Conservation (phyloP, 2,113 vertebrate genomes). For the Oryzias celebensis region DNA sequence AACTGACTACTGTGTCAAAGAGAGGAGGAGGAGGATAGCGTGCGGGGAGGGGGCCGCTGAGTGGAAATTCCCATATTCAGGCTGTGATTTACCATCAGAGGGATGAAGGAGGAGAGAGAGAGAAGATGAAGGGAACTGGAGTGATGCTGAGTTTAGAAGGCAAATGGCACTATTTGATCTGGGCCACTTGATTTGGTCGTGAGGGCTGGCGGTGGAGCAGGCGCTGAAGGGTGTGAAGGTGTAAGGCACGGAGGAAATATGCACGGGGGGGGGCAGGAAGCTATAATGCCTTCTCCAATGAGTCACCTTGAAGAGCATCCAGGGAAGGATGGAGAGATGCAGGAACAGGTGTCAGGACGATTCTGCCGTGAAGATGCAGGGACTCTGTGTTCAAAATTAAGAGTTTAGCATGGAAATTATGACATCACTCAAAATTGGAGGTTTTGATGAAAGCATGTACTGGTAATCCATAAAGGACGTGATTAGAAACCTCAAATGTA, state of each 20-base stretch:
- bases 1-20: slow-evolving; percentile 42
- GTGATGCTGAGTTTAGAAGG: slow-evolving; percentile 27
- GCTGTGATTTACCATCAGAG: slow-evolving; percentile 25
- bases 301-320: slow-evolving; percentile 64
- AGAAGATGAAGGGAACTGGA: slow-evolving; percentile 12
- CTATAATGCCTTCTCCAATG: slow-evolving; percentile 15
- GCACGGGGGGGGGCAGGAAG: neutral
- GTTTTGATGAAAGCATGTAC: slow-evolving; percentile 7
- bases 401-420: neutral
- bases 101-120: slow-evolving; percentile 1
- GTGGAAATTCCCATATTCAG: slow-evolving; percentile 59
- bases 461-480: slow-evolving; percentile 45
- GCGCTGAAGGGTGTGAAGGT: slow-evolving; percentile 5
- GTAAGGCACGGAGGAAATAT: slow-evolving; percentile 3
- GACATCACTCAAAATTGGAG: neutral
- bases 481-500: slow-evolving; percentile 17
- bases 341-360: slow-evolving; percentile 15
- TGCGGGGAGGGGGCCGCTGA: neutral
- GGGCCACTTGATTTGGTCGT: slow-evolving; percentile 27
- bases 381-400: neutral
- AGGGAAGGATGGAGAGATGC: slow-evolving; percentile 21
- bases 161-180: slow-evolving; percentile 40
- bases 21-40: slow-evolving; percentile 8
- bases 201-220: slow-evolving; percentile 1
- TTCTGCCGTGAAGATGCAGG: neutral